Evolutionary conservation across 1,140 invertebrate species (phyloP), one percentile per base, ranked within the genome.

Genomic region (Lordiphosa collinella): DNA sequence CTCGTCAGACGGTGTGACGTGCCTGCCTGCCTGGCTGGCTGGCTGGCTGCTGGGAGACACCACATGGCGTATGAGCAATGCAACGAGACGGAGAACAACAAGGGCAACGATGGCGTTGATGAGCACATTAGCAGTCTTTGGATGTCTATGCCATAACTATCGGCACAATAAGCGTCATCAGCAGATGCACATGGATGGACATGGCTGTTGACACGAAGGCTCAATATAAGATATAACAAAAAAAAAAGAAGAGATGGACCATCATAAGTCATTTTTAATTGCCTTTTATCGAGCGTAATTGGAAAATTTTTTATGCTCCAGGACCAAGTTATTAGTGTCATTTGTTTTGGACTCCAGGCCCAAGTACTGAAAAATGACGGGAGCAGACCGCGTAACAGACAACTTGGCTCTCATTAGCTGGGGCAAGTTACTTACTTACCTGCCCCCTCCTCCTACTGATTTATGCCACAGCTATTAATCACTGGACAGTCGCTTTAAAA

Each of bases 231-330:
- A 10, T 38, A 11, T 29, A 11, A 44, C 13, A 44, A 44, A 44
- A 44, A 25, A 22, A 43, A 35, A 34, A 36, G 12, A n/a, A n/a
- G n/a, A n/a, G n/a, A n/a, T 50, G 35, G 34, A 18, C 34, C n/a
- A 16, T 13, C 66, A 70, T 51, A 70, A 57, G 58, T 70, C 67
- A 57, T 69, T 63, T 70, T 70, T 70, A 70, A 70, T 70, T 70
- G 67, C 58, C 67, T 70, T 63, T 70, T 70, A 63, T 70, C 59
- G 67, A 70, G 66, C 58, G 32, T 22, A 32, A 70, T 70, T 70
- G 67, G 67, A 70, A 70, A 69, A 70, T 62, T 52, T 63, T 22
- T 4, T 22, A 22, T 22, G 18, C 18, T 5, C 18, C 18, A 22
- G 5, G 2, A 9, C 25, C 18, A 68, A 67, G 41, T 68, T 68